Conservation (phyloP, 2,113 vertebrate genomes). For the Lanius collurio region DNA sequence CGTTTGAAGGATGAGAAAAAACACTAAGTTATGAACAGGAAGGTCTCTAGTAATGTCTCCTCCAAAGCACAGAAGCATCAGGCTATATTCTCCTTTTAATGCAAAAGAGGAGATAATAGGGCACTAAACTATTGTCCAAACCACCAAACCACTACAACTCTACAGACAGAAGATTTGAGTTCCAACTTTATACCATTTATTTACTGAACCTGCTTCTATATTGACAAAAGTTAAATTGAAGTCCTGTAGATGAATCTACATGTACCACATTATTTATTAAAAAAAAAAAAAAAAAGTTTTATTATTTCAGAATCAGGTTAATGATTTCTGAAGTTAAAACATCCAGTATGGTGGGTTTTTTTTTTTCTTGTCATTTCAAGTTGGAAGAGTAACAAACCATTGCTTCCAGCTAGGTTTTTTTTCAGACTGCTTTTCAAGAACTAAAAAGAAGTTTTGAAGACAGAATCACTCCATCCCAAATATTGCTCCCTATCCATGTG, state of each 20-base stretch:
- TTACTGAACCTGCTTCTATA: background rate
- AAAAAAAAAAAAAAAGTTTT: background rate
- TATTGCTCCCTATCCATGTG: background rate
- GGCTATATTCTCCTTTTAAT: background rate
- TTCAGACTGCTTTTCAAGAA: background rate
- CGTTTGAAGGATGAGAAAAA: background rate
- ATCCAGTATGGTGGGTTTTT: background rate
- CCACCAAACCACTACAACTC: no score
- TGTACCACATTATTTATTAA: background rate
- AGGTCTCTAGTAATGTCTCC: background rate
- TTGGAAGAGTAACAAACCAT: background rate
- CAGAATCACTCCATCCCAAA: background rate
- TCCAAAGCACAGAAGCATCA: background rate
- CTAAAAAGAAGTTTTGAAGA: background rate
- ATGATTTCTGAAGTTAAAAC: background rate
- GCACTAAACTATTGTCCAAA: background rate
- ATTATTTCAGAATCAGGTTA: background rate
- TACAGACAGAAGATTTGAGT: background rate
- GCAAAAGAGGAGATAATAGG: background rate
- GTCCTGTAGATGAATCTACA: background rate
- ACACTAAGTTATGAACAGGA: background rate
- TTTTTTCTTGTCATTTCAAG: background rate
- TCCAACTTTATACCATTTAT: background rate
- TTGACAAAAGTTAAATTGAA: background rate
- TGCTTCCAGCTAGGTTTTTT: background rate